Conservation (phyloP, 2,113 vertebrate species). For the Nyctibius bracteatus region DNA sequence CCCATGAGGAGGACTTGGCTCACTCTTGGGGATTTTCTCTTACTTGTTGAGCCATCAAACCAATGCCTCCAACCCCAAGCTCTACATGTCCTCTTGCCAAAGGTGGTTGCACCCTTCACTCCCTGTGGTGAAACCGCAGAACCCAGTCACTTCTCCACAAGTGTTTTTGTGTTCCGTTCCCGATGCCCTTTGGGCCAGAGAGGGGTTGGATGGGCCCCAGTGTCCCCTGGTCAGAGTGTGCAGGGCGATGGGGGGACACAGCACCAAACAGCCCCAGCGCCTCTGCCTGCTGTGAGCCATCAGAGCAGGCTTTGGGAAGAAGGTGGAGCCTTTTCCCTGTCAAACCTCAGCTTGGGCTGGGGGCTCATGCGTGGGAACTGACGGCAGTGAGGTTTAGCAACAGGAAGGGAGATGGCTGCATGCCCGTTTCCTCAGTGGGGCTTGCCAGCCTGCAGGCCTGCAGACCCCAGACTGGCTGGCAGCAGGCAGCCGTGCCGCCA, state of each 20-base stretch:
- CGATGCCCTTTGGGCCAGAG: too few species aligned
- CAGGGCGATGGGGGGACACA: too few species aligned
- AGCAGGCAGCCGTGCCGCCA: not conserved
- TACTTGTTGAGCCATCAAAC: not conserved
- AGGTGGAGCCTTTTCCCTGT: too few species aligned
- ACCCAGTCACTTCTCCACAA: not conserved
- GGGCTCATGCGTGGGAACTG: not conserved
- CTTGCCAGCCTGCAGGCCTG: not conserved
- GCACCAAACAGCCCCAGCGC: not conserved
- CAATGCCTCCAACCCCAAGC: not conserved
- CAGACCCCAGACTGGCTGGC: not conserved
- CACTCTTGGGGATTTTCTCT: not conserved
- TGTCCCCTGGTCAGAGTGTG: fast-evolving
- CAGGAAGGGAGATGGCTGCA: too few species aligned
- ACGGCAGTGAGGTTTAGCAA: too few species aligned
- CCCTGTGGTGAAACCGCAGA: too few species aligned
- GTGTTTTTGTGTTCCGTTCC: too few species aligned
- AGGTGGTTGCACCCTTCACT: too few species aligned
- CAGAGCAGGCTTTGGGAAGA: not conserved
- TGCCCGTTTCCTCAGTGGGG: too few species aligned
- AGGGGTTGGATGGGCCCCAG: too few species aligned
- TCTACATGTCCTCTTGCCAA: too few species aligned
- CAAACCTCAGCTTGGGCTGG: not conserved
- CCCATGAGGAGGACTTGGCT: fast-evolving
- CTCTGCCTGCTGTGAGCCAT: not conserved